Percentiles rank a stretch among this genome's conserved stretches.
Evolutionary conservation across 2,797 vertebrate genomes (phyloP).

Genomic region (Xiphophorus birchmanni): DNA sequence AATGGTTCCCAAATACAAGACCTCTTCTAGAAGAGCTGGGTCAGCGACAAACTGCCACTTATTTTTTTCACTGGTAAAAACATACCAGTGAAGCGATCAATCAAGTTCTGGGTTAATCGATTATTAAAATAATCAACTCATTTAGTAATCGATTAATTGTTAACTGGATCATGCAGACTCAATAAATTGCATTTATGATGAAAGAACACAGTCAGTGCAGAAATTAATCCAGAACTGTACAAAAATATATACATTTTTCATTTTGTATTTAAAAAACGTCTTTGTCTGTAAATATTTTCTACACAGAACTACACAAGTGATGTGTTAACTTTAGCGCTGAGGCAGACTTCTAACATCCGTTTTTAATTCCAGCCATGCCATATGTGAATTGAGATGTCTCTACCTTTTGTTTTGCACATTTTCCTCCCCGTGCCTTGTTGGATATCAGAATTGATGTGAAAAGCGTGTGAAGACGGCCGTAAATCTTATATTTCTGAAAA

Average conservation of each 20-base stretch:
- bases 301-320: no score
- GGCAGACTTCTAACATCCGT: not conserved
- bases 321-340: not conserved
- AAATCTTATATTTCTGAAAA: not conserved
- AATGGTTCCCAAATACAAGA: no score
- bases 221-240: no score
- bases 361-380: not conserved
- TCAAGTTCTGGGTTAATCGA: no score
- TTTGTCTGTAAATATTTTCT: no score
- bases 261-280: no score
- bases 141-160: no score
- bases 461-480: not conserved
- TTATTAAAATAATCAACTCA: no score
- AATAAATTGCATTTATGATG: no score
- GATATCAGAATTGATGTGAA: not conserved
- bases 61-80: not conserved
- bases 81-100: not conserved
- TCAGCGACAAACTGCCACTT: not conserved
- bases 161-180: no score
- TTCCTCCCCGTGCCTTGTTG: not conserved
- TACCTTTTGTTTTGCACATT: not conserved
- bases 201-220: no score
- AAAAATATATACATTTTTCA: no score
- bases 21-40: not conserved
- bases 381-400: not conserved